Evolutionary conservation across 2,113 vertebrate species (phyloP).

Genomic region (Ptilonorhynchus violaceus): DNA sequence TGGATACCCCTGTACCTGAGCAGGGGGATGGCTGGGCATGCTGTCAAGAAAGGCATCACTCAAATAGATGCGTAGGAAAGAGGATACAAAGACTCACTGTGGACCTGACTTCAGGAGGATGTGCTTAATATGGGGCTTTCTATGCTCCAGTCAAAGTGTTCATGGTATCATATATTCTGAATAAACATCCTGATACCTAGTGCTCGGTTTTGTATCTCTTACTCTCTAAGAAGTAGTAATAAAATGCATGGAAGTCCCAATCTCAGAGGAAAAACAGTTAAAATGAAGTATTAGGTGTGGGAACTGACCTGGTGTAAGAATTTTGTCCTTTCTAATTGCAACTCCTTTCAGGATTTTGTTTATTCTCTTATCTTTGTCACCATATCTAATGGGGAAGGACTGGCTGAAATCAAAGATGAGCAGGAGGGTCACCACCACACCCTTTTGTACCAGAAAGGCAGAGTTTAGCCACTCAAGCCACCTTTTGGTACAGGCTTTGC

Average conservation of each 20-base stretch:
- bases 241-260: not conserved
- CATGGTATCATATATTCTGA: not conserved
- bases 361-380: not conserved
- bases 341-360: not conserved
- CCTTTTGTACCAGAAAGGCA: rapidly evolving
- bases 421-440: not conserved
- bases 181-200: not conserved
- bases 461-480: not conserved
- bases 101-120: not conserved
- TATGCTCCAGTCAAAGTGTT: not conserved
- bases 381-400: not conserved
- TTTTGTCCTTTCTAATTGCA: not conserved
- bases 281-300: not conserved
- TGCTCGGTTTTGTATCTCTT: not conserved
- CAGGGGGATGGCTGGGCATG: rapidly evolving
- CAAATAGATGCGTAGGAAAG: not conserved
- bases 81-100: not conserved
- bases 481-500: not conserved
- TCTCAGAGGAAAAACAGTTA: not conserved
- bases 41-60: not conserved
- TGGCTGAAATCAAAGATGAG: not conserved
- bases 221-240: not conserved
- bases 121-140: not conserved
- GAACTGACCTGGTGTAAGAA: not conserved
- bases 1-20: not conserved